Conservation (phyloP, 2,797 vertebrate species). For the Coregonus sp. region DNA sequence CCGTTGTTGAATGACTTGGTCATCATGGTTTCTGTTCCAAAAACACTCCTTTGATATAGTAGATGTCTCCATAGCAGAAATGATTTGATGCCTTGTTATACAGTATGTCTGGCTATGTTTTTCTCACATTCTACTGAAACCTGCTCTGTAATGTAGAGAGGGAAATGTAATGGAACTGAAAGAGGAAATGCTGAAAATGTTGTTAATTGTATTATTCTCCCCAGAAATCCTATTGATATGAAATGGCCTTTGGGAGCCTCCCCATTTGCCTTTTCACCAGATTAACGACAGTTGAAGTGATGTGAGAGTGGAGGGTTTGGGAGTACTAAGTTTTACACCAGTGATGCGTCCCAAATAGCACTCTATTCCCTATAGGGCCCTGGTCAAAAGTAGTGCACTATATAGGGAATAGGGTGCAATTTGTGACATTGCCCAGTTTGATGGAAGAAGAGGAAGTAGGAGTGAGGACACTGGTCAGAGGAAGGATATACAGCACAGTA, state of each 20-base stretch:
- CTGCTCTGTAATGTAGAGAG: constrained; percentile 31
- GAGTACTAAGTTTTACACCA: background rate
- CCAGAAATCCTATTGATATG: constrained; percentile 50
- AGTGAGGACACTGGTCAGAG: background rate
- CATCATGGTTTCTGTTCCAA: background rate
- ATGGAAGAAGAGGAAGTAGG: constrained; percentile 4
- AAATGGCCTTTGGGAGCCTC: constrained; percentile 67
- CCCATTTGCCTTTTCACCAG: constrained; percentile 53
- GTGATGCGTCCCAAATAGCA: background rate
- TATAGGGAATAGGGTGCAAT: no score
- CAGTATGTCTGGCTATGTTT: background rate
- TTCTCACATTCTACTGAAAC: constrained; percentile 1
- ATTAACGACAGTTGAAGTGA: constrained; percentile 31
- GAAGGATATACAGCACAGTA: constrained; percentile 7
- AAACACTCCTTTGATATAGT: background rate
- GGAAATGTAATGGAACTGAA: constrained; percentile 56
- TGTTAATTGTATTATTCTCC: constrained; percentile 10
- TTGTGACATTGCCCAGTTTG: constrained; percentile 18
- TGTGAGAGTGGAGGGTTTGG: constrained; percentile 18
- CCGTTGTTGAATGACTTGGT: background rate
- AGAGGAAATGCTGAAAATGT: constrained; percentile 60
- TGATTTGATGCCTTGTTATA: background rate
- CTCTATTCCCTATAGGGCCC: no score
- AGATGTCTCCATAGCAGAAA: background rate
- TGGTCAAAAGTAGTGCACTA: no score